A percentile compares a stretch with the other conserved stretches of the same genome.
Evolutionary conservation across 2,113 vertebrate genomes (phyloP).

Genomic region (Siphamia tubifer): DNA sequence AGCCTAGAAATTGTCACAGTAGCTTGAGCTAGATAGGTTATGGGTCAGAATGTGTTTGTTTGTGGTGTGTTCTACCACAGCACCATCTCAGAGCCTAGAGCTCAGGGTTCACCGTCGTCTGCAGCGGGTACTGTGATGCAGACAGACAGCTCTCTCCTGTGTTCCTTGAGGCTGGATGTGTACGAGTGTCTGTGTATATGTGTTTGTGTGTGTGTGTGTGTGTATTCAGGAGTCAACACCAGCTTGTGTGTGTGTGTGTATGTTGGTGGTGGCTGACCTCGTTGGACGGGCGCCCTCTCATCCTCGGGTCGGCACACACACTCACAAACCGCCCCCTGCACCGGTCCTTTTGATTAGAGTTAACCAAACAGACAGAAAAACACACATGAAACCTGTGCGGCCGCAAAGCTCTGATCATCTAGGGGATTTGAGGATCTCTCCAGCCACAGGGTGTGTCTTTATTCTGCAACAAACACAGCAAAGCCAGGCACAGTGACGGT

Average conservation of each 20-base stretch:
- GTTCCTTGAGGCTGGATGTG: slow-evolving; percentile 13
- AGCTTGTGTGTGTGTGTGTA: not conserved
- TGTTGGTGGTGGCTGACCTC: slow-evolving; percentile 42
- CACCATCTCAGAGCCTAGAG: slow-evolving; percentile 3
- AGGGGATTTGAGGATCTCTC: not conserved
- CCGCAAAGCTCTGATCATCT: slow-evolving; percentile 16
- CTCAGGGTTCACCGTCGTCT: slow-evolving; percentile 37
- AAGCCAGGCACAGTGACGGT: too few species aligned
- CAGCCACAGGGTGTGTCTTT: slow-evolving; percentile 22
- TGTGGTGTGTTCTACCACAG: slow-evolving; percentile 4
- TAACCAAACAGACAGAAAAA: slow-evolving; percentile 35
- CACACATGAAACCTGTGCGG: not conserved
- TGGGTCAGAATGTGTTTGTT: not conserved
- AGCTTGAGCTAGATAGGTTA: slow-evolving; percentile 1
- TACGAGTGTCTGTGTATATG: not conserved
- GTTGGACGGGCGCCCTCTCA: slow-evolving; percentile 30
- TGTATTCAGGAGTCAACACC: not conserved
- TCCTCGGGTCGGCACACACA: not conserved
- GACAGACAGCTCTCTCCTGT: slow-evolving; percentile 52
- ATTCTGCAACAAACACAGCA: slow-evolving; percentile 8
- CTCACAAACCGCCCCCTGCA: slow-evolving; percentile 21
- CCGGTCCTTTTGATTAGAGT: slow-evolving; percentile 30
- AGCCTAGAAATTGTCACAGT: slow-evolving; percentile 6
- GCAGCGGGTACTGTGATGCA: slow-evolving; percentile 50
- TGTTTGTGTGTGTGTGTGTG: not conserved